phyloP scores from a whole-genome alignment of 2,888 invertebrate species.

The Pandemis cinnamomeana region DNA sequence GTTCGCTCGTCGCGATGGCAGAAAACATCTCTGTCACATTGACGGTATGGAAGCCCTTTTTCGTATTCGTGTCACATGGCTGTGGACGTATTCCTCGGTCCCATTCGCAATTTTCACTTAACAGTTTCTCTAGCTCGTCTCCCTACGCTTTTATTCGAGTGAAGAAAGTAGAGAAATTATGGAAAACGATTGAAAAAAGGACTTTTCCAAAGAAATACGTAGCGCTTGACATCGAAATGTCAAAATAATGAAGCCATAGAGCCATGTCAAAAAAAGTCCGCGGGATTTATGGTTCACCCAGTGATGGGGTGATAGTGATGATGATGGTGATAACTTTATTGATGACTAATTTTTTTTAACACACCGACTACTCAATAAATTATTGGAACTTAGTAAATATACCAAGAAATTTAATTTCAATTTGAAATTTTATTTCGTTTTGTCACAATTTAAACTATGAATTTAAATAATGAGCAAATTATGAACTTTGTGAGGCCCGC shows the following conservation, averaged over 20 bases:
- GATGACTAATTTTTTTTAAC: neutral
- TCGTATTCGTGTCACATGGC: slow-evolving; percentile 85
- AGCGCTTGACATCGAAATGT: slow-evolving; percentile 84
- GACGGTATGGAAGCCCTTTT: slow-evolving; percentile 83
- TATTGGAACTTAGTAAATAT: neutral
- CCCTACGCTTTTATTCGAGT: slow-evolving; percentile 57
- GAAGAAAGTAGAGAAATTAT: slow-evolving; percentile 61
- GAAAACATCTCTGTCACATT: slow-evolving; percentile 85
- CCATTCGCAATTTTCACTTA: slow-evolving; percentile 55
- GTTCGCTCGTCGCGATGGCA: slow-evolving; percentile 80
- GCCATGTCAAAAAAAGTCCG: slow-evolving; percentile 82
- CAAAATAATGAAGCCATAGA: slow-evolving; percentile 84
- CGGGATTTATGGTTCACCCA: slow-evolving; percentile 59
- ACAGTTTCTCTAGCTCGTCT: slow-evolving; percentile 51
- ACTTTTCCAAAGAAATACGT: slow-evolving; percentile 81
- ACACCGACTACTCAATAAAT: neutral
- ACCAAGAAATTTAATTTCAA: too few relatives aligned
- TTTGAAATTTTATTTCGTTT: too few relatives aligned
- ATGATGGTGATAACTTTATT: slow-evolving; percentile 11
- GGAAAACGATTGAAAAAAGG: slow-evolving; percentile 67
- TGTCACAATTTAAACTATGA: too few relatives aligned
- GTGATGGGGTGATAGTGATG: slow-evolving; percentile 24
- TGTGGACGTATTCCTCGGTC: slow-evolving; percentile 75
- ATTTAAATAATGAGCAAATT: too few relatives aligned
- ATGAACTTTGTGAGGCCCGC: too few relatives aligned